Conservation (phyloP, 2,113 vertebrate genomes). For the Microtus oregoni region DNA sequence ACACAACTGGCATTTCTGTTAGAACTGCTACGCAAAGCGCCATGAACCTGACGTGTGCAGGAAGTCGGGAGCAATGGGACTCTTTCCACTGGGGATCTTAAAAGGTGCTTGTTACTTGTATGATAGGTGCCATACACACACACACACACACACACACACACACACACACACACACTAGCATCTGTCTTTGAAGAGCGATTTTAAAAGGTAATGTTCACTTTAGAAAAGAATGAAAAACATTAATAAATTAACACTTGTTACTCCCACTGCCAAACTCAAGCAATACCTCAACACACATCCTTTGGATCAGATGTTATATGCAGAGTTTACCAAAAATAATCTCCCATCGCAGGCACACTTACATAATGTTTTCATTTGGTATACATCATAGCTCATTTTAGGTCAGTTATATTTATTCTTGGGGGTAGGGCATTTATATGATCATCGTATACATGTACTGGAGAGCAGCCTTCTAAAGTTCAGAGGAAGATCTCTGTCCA, state of each 20-base stretch:
- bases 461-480: conserved; percentile 16
- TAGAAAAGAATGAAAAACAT: conserved; percentile 10
- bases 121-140: not conserved
- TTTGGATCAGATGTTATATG: not conserved
- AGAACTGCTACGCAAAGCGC: not conserved
- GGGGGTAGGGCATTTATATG: not conserved
- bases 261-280: not conserved
- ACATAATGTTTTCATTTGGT: not conserved
- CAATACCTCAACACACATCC: not conserved
- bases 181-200: not conserved
- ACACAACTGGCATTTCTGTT: not conserved
- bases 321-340: not conserved
- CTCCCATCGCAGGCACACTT: not conserved
- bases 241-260: not conserved
- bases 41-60: not conserved
- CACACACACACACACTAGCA: not conserved
- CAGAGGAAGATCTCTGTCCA: not conserved
- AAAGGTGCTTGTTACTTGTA: not conserved
- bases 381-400: conserved; percentile 19
- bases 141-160: not conserved
- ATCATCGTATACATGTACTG: not conserved
- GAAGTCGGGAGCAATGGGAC: not conserved
- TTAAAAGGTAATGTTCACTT: not conserved
- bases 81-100: not conserved
- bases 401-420: not conserved